Conservation (phyloP, 1,140 invertebrate genomes). For the Spodoptera frugiperda region DNA sequence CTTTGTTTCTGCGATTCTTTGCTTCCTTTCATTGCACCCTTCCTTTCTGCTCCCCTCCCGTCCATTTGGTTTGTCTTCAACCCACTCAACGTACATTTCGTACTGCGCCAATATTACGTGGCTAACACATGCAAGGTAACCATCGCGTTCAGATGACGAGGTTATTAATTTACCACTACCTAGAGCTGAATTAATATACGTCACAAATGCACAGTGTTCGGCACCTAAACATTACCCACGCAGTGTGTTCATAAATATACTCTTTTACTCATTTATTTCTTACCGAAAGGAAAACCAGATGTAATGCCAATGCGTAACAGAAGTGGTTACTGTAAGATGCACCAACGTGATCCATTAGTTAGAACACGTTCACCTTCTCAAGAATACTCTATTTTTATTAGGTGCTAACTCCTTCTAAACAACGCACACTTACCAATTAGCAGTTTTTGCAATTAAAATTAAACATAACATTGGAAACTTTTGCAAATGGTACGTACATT, state of each 20-base stretch:
- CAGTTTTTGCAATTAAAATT: too few species aligned
- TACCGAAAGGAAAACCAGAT: background rate
- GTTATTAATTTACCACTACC: background rate
- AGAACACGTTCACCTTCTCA: background rate
- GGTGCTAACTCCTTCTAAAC: too few species aligned
- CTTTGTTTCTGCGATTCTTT: conserved; percentile 58
- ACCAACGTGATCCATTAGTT: background rate
- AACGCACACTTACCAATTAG: too few species aligned
- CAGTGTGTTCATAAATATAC: background rate
- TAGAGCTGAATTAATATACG: too few species aligned
- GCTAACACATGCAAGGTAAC: conserved; percentile 51
- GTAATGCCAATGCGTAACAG: conserved; percentile 1
- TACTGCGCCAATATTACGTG: conserved; percentile 41
- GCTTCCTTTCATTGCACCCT: conserved; percentile 43
- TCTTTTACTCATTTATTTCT: background rate
- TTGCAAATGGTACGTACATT: too few species aligned
- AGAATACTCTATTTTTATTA: too few species aligned
- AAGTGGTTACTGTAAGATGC: background rate
- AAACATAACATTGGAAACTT: too few species aligned
- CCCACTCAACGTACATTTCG: background rate
- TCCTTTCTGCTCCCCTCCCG: conserved; percentile 13
- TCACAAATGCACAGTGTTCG: background rate
- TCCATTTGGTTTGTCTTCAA: conserved; percentile 24
- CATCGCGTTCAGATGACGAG: background rate
- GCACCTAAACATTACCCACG: background rate